Percentiles rank a stretch among this genome's conserved stretches.
Conservation (phyloP, 2,797 vertebrate species). For the Nothura maculosa region DNA sequence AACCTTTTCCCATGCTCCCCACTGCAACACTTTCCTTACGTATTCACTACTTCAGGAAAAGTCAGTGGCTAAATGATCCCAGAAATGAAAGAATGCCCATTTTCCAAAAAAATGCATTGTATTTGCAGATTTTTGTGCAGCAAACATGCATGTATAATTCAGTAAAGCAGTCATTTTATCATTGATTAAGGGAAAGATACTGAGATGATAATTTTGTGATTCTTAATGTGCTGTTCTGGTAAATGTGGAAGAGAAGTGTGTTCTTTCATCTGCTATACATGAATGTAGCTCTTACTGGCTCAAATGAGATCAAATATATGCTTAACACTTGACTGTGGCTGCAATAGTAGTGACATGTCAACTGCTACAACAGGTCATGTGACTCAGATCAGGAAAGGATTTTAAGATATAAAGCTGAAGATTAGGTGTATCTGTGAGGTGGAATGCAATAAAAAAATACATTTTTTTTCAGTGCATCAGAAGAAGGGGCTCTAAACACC, state of each 20-base stretch:
- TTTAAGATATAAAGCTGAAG: conserved; percentile 69
- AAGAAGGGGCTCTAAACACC: conserved; percentile 55
- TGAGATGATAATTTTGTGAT: neutral
- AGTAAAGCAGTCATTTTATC: neutral
- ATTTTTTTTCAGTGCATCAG: conserved; percentile 45
- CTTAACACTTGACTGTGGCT: neutral
- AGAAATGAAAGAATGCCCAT: neutral
- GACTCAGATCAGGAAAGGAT: conserved; percentile 20
- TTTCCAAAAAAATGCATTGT: neutral
- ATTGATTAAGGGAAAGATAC: neutral
- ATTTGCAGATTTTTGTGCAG: neutral
- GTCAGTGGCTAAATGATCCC: neutral
- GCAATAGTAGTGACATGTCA: conserved; percentile 18
- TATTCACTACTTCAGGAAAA: neutral
- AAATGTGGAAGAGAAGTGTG: neutral
- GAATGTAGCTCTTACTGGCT: neutral
- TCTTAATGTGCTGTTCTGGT: neutral
- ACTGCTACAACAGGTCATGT: neutral
- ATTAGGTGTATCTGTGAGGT: conserved; percentile 41
- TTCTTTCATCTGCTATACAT: neutral
- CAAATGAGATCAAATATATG: conserved; percentile 3
- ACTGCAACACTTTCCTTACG: neutral
- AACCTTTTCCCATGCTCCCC: neutral
- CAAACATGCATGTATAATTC: neutral
- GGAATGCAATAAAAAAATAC: conserved; percentile 26